Base-by-base conservation (phyloP, 2,113 vertebrate species). In the Callipepla squamata region DNA sequence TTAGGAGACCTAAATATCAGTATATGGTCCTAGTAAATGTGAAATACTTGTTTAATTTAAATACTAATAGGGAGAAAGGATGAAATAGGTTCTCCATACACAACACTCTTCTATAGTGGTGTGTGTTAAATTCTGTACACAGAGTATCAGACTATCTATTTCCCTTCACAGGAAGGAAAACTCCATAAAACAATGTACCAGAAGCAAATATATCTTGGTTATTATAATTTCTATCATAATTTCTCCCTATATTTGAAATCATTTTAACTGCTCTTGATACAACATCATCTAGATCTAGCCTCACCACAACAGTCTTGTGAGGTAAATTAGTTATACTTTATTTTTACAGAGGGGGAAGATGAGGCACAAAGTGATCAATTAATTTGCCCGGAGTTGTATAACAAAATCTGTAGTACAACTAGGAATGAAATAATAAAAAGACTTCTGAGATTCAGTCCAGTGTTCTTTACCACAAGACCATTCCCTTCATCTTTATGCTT, bases 1-100 rank as follows among this genome's bases (percentile, higher is more conserved):
- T 94, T 81, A 88, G 79, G 88, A 96, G 84, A 94, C 50, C 81
- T 57, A 93, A 96, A 82, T 70, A 97, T 40, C 86, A 94, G 36
- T 84, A 83, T 92, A 94, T 2, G 86, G 75, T 62, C 93, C 77
- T 89, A 67, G 26, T 55, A 88, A 87, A 92, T 4, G 36, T 67
- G 77, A 63, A 90, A 91, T 70, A 80, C 19, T 45, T 81, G 61
- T 34, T 91, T 44, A 73, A 65, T 47, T 84, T 83, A 78, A 87
- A 81, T 75, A 87, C 22, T 90, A 93, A 53, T 10, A 75, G 44
- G 82, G 57, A 95, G 69, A 93, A 91, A 81, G 4, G 36, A 80
- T 28, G 65, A 81, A 67, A 75, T 23, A 73, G 36, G 30, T 72
- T 91, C 50, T 82, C 78, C 9, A 6, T 19, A 93, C 16, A 91